These are phyloP conservation scores for Telmatochromis bifrenatus DNA, from an alignment of 2,113 vertebrate species.

Conservation along the genomic window DNA sequence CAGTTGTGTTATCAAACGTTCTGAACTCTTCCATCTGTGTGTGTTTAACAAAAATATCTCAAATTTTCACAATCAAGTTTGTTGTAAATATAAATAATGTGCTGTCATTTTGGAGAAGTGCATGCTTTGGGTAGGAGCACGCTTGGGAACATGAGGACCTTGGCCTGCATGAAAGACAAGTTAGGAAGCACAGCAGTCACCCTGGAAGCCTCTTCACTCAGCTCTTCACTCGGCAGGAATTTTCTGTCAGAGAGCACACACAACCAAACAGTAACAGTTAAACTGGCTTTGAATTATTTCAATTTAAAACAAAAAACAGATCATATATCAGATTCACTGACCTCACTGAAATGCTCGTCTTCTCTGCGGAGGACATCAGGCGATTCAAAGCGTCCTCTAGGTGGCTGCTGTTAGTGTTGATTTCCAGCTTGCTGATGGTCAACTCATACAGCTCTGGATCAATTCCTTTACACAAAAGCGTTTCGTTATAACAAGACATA, in stretches of 20 bases:
- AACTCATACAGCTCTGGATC: conserved; percentile 89
- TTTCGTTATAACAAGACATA: background rate
- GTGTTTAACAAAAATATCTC: background rate
- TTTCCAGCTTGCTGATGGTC: conserved; percentile 87
- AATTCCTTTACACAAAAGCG: conserved; percentile 71
- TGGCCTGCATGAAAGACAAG: conserved; percentile 87
- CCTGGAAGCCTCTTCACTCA: conserved; percentile 77
- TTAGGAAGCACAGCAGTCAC: conserved; percentile 80
- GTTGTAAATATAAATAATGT: background rate
- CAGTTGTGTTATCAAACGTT: background rate
- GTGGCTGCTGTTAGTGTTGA: conserved; percentile 60
- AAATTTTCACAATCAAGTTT: background rate
- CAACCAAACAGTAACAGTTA: background rate
- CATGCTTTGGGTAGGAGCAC: conserved; percentile 61
- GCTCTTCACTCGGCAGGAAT: conserved; percentile 75
- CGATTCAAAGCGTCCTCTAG: conserved; percentile 79
- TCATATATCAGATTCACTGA: conserved; percentile 36
- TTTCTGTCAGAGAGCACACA: conserved; percentile 65
- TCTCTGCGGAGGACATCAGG: conserved; percentile 86
- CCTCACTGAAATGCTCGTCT: conserved; percentile 81
- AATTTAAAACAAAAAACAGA: background rate
- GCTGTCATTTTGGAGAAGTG: background rate
- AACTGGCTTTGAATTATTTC: background rate
- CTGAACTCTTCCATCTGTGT: background rate
- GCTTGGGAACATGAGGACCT: conserved; percentile 88